phyloP scores from a whole-genome alignment of 2,113 vertebrate genomes.

The Micronisus gabar region DNA sequence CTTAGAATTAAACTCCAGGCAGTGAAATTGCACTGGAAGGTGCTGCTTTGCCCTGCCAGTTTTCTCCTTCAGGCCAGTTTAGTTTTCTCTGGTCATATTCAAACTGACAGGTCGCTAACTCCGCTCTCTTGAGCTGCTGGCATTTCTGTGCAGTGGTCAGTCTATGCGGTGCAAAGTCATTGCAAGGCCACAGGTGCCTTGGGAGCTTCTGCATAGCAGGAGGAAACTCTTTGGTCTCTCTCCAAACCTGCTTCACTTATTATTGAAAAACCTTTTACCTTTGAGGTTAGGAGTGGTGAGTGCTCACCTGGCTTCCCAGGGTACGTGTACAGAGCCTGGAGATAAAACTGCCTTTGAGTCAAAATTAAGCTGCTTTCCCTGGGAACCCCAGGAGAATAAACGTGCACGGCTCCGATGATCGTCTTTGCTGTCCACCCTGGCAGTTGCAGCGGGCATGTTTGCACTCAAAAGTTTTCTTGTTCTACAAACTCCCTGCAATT shows the following conservation, averaged over 20 bases:
- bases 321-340: background rate
- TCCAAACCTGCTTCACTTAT: background rate
- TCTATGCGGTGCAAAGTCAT: background rate
- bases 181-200: background rate
- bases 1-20: background rate
- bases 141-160: rapidly evolving
- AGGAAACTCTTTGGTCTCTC: background rate
- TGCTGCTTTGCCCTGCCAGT: background rate
- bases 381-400: background rate
- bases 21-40: no score
- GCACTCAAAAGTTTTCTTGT: background rate
- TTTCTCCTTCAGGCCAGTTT: background rate
- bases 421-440: no score
- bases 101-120: no score
- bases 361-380: rapidly evolving
- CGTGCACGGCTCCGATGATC: rapidly evolving
- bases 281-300: no score
- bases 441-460: no score
- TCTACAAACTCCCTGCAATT: background rate
- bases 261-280: background rate
- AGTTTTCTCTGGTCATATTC: background rate
- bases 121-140: background rate
- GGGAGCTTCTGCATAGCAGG: background rate
- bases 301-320: no score
- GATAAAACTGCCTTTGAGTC: background rate